Base-by-base conservation (phyloP, 1,140 invertebrate genomes). In the Saccostrea glomerata region DNA sequence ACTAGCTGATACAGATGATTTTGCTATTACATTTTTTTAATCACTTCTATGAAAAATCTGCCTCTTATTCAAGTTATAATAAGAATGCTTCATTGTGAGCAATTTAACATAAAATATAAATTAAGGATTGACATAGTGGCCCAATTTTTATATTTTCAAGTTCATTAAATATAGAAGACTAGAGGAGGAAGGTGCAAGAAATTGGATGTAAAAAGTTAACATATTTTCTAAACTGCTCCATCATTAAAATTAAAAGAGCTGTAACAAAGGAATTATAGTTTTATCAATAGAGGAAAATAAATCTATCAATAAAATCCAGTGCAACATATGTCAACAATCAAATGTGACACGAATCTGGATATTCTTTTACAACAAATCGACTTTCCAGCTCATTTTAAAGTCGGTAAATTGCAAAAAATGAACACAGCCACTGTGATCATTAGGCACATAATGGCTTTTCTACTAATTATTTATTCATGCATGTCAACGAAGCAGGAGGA, bases 391-490 rank as follows among this genome's bases (percentile, higher is more conserved):
- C 70, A 77, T 77, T 77, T 20, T 20, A 63, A 63, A 63, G 58
- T 63, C n/a, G 58, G 58, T 63, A 77, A 77, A 77, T 77, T 77
- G 25, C 70, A 36, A 77, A 73, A 36, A 77, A 77, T 77, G 70
- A 77, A 77, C 70, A 77, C 25, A 23, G n/a, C 70, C 23, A 77
- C 70, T 77, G 12, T 77, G 70, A 77, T 77, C 70, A 77, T 77
- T 77, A 77, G 70, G 25, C 70, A 36, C 23, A 30, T 77, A 36
- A 77, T 77, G 25, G 70, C 23, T 77, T 63, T 63, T 77, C 70
- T 77, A 15, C 70, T 77, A 77, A 77, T 77, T 77, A 77, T 77
- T 77, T 77, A 77, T 77, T 77, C 70, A 77, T 77, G 70, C 70
- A 77, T 77, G 70, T 77, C 70, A 77, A 77, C 70, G 25, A 30